Percentiles rank a stretch among this genome's conserved stretches.
phyloP scores from a whole-genome alignment of 2,113 vertebrate genomes.

The Boulengeromyrus knoepffleri region DNA sequence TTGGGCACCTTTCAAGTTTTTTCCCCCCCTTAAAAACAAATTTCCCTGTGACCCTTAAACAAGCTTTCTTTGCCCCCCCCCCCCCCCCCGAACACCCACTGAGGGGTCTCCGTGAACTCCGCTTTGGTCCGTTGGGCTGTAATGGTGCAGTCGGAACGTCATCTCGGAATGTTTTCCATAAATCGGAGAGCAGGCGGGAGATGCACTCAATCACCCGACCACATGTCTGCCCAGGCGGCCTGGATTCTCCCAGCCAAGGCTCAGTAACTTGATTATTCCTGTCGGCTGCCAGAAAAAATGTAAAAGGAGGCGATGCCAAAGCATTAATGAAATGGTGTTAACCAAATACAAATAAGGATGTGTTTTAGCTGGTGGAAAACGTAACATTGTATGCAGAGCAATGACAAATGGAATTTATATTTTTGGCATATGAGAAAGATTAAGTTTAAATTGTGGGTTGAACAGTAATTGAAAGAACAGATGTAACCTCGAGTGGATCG shows the following conservation, averaged over 20 bases:
- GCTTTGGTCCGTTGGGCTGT: background rate
- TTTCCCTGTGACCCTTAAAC: too few relatives aligned
- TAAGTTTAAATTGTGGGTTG: conserved; percentile 41
- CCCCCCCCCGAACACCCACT: background rate
- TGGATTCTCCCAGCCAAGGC: conserved; percentile 11
- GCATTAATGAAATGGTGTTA: conserved; percentile 32
- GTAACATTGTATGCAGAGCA: background rate
- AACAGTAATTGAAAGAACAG: conserved; percentile 40
- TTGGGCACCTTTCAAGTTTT: too few relatives aligned
- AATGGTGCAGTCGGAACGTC: conserved; percentile 31
- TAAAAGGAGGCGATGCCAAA: conserved; percentile 33
- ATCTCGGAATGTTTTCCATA: conserved; percentile 35
- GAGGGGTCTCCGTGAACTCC: conserved; percentile 20
- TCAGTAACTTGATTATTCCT: conserved; percentile 43
- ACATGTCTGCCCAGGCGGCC: conserved; percentile 31
- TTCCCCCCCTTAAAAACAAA: too few relatives aligned
- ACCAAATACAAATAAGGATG: conserved; percentile 47
- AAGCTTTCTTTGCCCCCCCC: too few relatives aligned
- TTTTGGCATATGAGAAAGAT: conserved; percentile 48
- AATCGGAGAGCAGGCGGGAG: conserved; percentile 31
- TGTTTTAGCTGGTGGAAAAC: conserved; percentile 43
- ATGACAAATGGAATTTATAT: conserved; percentile 40
- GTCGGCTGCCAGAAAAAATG: conserved; percentile 33
- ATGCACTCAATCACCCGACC: conserved; percentile 37
- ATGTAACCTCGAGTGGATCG: conserved; percentile 40